Evolutionary conservation across 53 echinoderm and acorn worm genomes (phyloP), one percentile per base, ranked within the genome.

Genomic region (Antedon mediterranea): DNA sequence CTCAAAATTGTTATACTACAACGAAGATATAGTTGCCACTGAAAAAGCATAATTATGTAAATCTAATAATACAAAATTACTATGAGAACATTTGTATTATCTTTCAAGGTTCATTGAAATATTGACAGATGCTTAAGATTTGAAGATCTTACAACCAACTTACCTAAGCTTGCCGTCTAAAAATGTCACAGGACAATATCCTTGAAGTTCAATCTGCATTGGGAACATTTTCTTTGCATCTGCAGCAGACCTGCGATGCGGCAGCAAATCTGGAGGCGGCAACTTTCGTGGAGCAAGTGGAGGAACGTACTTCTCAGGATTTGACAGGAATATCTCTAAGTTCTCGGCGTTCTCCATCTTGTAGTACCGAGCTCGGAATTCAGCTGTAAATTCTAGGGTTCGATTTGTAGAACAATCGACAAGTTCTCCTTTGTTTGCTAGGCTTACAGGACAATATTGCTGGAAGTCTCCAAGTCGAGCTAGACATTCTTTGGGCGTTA

Each of bases 401-500:
- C 78, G 74, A 72, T 92, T 84, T 43, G 86, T 88, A 27, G 98
- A 90, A 78, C 98, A 92, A 86, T 98, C 90, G 0, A 98, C 98
- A 23, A 98, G 87, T 75, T 92, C 88, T 20, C 86, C 90, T 15
- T 81, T 79, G 43, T 84, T 86, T 76, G 98, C 98, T 72, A 98
- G 87, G 37, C 98, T 98, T 78, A 98, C 98, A 0, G 98, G 98
- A 72, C 98, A 98, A 78, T 98, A 98, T 83, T 98, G 98, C 31
- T 86, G 90, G 77, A 92, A 98, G 86, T 88, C 88, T 11, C 98
- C 92, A 6, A 98, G 92, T 7, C 98, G 86, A 81, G 91, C 78
- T 6, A 88, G 78, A 83, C 90, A 98, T 79, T 98, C 98, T 43
- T 90, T 85, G 26, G 98, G 98, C 0, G 98, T 98, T 78, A 98